Conservation (phyloP, 2,888 invertebrate species). For the Corbicula japonica region DNA sequence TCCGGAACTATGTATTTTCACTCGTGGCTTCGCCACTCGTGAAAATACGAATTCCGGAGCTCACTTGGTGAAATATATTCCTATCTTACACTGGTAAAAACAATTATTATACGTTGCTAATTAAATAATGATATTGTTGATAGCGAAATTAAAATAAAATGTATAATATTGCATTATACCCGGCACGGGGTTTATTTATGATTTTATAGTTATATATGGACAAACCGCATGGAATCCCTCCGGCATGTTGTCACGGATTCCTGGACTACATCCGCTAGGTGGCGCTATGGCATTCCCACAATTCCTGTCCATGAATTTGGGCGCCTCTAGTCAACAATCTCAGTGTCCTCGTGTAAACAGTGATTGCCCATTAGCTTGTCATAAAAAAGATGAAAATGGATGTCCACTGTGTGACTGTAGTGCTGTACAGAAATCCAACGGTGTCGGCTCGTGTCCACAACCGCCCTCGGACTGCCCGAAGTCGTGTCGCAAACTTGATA, state of each 20-base stretch:
- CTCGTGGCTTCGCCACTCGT: too few species aligned
- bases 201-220: too few species aligned
- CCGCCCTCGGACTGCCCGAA: conserved; percentile 4
- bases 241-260: not conserved
- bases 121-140: too few species aligned
- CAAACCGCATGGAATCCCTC: conserved; percentile 7
- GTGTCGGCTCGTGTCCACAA: not conserved
- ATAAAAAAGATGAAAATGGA: not conserved
- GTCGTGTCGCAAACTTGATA: not conserved
- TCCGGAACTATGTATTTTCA: too few species aligned
- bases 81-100: too few species aligned
- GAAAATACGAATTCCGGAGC: too few species aligned
- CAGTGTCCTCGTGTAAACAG: not conserved
- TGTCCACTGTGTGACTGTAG: not conserved
- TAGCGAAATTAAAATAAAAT: too few species aligned
- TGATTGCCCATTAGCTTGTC: not conserved
- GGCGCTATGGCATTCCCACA: conserved; percentile 3
- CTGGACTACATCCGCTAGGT: not conserved
- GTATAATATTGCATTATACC: too few species aligned
- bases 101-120: too few species aligned
- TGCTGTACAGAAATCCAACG: not conserved
- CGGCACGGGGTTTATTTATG: too few species aligned
- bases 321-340: not conserved
- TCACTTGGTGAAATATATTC: too few species aligned
- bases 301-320: not conserved